A percentile compares a stretch with the other conserved stretches of the same genome.
Evolutionary conservation across 2,888 invertebrate genomes (phyloP).

Genomic region (Nebria brevicollis): DNA sequence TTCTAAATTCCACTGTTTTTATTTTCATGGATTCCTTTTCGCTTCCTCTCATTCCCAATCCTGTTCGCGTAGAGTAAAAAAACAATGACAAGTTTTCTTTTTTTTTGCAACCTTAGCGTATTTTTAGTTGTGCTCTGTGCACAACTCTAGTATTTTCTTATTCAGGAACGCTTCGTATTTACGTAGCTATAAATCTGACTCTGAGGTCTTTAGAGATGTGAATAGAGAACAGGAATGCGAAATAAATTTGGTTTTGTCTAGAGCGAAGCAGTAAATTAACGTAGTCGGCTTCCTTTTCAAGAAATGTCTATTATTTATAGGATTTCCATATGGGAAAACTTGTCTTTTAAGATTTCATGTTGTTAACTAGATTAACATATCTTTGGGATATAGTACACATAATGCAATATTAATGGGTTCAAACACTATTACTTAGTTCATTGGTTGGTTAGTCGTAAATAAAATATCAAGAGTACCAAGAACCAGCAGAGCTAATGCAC

Average conservation of each 20-base stretch:
- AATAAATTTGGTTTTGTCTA: neutral
- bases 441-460: neutral
- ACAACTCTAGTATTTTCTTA: neutral
- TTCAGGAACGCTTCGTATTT: neutral
- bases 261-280: neutral
- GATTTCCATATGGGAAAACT: neutral
- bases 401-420: neutral
- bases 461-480: neutral
- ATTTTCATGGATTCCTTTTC: neutral
- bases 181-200: neutral
- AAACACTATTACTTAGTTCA: constrained; percentile 3
- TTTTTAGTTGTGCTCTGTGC: neutral
- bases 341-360: neutral
- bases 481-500: neutral
- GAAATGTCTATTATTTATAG: neutral
- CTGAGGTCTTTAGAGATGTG: neutral
- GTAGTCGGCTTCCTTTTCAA: neutral
- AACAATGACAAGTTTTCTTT: neutral
- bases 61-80: neutral
- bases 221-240: neutral
- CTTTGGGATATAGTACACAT: too few species aligned
- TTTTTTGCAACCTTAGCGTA: neutral
- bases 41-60: neutral
- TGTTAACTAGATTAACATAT: too few species aligned
- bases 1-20: neutral